Evolutionary conservation across 2,888 invertebrate genomes (phyloP).

Genomic region (Oxytorus armatus): DNA sequence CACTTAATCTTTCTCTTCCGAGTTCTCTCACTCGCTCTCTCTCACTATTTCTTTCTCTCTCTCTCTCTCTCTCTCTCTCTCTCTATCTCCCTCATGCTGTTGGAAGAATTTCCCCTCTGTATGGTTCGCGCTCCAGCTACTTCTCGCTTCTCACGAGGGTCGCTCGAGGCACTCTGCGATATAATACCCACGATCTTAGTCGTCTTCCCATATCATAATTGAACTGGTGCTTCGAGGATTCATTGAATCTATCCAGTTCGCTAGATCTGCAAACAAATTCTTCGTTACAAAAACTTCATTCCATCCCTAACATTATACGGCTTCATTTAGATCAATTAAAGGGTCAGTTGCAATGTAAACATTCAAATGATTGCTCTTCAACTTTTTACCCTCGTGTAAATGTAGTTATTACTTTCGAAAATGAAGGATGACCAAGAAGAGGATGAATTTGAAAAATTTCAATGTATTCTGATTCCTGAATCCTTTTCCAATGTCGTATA

Average conservation of each 20-base stretch:
- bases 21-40: conserved; percentile 19
- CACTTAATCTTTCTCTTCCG: conserved; percentile 79
- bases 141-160: conserved; percentile 32
- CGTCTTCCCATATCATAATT: conserved; percentile 55
- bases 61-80: too few relatives aligned
- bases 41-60: background rate
- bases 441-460: too few relatives aligned
- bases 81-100: conserved; percentile 25
- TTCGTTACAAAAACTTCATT: background rate
- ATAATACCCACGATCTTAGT: conserved; percentile 59
- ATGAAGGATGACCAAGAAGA: background rate
- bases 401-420: background rate
- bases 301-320: background rate
- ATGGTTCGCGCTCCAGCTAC: conserved; percentile 29
- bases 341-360: background rate
- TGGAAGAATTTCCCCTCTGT: conserved; percentile 54
- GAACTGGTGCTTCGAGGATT: conserved; percentile 45
- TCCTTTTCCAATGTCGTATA: too few relatives aligned
- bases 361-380: background rate
- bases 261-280: conserved; percentile 7
- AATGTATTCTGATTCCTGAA: too few relatives aligned
- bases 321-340: background rate
- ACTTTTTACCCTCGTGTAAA: background rate
- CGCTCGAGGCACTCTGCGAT: conserved; percentile 37
- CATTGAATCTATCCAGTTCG: conserved; percentile 47